phyloP scores from a whole-genome alignment of 2,797 vertebrate species.

The Lagorchestes hirsutus region DNA sequence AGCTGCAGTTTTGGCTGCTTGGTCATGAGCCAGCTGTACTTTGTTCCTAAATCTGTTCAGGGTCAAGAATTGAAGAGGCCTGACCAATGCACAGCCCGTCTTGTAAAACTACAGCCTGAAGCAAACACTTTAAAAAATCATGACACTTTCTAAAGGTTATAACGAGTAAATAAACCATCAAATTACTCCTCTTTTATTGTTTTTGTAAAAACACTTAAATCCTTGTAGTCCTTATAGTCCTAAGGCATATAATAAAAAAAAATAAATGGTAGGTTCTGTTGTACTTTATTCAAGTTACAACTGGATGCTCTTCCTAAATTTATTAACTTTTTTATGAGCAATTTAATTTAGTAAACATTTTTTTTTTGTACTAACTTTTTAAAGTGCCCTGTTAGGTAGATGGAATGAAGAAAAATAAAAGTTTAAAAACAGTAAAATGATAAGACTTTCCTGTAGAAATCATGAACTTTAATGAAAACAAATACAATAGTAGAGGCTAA shows the following conservation, averaged over 20 bases:
- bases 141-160: constrained; percentile 95
- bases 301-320: constrained; percentile 71
- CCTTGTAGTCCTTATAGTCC: constrained; percentile 91
- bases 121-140: constrained; percentile 91
- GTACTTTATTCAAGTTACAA: constrained; percentile 81
- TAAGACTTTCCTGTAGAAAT: constrained; percentile 69
- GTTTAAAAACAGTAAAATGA: constrained; percentile 56
- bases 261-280: constrained; percentile 87
- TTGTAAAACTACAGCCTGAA: constrained; percentile 92
- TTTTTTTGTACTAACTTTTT: constrained; percentile 72
- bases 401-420: constrained; percentile 52
- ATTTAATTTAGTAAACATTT: constrained; percentile 68
- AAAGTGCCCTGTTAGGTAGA: constrained; percentile 59
- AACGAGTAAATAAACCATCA: constrained; percentile 93
- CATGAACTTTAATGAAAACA: constrained; percentile 70
- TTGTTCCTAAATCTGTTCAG: constrained; percentile 89
- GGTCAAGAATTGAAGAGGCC: constrained; percentile 89
- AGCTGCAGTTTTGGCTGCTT: constrained; percentile 85
- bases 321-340: constrained; percentile 72
- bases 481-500: neutral
- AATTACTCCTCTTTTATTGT: constrained; percentile 95
- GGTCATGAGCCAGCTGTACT: constrained; percentile 85
- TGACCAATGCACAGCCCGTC: constrained; percentile 90
- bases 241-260: constrained; percentile 92
- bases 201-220: constrained; percentile 91